Evolutionary conservation across 2,113 vertebrate genomes (phyloP).

Genomic region (Mus spicilegus): DNA sequence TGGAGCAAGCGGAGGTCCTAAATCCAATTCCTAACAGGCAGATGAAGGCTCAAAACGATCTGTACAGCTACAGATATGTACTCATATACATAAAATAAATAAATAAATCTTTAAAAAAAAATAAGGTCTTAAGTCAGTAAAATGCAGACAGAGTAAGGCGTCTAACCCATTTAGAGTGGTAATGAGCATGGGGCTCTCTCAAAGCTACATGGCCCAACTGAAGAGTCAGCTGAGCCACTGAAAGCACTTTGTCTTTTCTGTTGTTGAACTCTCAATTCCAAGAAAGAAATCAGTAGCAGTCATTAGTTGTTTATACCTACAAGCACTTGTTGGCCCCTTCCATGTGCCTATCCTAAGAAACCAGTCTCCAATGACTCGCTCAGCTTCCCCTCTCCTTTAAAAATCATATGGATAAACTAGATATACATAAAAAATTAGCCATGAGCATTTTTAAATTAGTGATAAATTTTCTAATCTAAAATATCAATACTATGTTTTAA

Average conservation of each 20-base stretch:
- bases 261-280: not conserved
- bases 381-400: not conserved
- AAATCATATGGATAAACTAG: not conserved
- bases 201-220: not conserved
- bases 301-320: not conserved
- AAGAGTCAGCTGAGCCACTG: not conserved
- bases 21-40: no score
- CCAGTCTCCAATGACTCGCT: constrained; percentile 21
- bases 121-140: constrained; percentile 30
- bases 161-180: not conserved
- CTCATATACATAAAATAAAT: no score
- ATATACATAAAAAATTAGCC: not conserved
- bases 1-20: no score
- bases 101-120: no score
- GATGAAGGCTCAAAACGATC: no score
- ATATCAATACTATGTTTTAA: constrained; percentile 6
- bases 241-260: not conserved
- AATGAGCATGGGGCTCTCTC: not conserved
- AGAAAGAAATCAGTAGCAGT: not conserved
- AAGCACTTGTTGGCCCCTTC: no score
- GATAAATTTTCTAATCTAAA: constrained; percentile 11
- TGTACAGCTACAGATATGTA: no score
- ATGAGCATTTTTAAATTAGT: not conserved
- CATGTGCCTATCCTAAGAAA: not conserved
- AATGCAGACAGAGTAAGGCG: not conserved